phyloP scores from a whole-genome alignment of 2,797 vertebrate genomes.

The Eleutherodactylus coqui region DNA sequence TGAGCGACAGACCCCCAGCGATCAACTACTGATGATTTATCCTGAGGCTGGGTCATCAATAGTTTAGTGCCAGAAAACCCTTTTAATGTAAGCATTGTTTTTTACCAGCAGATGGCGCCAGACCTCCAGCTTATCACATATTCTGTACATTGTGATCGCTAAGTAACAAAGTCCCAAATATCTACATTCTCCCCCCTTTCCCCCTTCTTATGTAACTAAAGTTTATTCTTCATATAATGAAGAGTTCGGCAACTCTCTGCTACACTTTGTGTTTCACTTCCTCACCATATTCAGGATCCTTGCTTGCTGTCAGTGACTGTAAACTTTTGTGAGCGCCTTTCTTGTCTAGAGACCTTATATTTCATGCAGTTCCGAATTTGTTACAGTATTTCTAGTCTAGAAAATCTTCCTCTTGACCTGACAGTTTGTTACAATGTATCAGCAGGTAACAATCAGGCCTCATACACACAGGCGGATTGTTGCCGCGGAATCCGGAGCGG shows the following conservation, averaged over 20 bases:
- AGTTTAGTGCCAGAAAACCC: too few relatives aligned
- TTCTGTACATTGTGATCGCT: not conserved
- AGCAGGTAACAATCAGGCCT: not conserved
- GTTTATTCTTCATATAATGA: not conserved
- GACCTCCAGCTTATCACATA: not conserved
- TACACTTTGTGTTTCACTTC: not conserved
- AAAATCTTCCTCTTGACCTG: too few relatives aligned
- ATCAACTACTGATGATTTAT: too few relatives aligned
- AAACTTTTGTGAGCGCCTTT: not conserved
- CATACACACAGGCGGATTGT: too few relatives aligned
- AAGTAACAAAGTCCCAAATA: not conserved
- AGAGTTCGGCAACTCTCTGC: not conserved
- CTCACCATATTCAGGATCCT: not conserved
- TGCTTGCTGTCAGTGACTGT: not conserved
- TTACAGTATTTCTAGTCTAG: not conserved
- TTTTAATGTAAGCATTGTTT: not conserved
- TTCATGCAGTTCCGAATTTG: not conserved
- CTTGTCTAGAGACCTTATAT: not conserved
- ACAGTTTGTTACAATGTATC: not conserved
- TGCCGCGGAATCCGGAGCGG: too few relatives aligned
- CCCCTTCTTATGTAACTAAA: not conserved
- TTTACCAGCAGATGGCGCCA: constrained; percentile 10
- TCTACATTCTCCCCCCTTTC: not conserved
- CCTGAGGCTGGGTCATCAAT: too few relatives aligned
- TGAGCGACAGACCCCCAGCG: too few relatives aligned